These are phyloP conservation scores for Drosophila neotestacea DNA, from an alignment of 2,888 invertebrate genomes.

Conservation along the genomic window DNA sequence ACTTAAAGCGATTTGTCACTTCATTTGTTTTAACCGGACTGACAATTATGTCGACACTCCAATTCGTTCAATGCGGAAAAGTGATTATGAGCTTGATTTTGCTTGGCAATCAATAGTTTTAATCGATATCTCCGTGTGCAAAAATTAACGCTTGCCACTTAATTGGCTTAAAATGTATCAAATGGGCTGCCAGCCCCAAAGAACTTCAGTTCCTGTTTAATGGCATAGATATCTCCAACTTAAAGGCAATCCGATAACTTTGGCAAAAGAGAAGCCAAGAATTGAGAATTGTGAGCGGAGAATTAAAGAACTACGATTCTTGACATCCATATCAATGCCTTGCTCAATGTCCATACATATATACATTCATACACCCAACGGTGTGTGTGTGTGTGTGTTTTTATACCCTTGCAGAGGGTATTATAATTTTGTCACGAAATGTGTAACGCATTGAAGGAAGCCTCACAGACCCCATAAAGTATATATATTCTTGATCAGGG, in stretches of 20 bases:
- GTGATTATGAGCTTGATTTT: slow-evolving; percentile 67
- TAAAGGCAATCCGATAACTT: slow-evolving; percentile 30
- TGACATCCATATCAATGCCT: slow-evolving; percentile 59
- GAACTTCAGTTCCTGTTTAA: slow-evolving; percentile 62
- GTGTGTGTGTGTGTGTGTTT: slow-evolving; percentile 58
- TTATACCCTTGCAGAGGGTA: too few species aligned
- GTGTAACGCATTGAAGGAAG: too few species aligned
- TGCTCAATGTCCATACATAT: slow-evolving; percentile 46
- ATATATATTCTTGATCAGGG: too few species aligned
- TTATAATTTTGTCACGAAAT: too few species aligned
- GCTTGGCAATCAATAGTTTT: slow-evolving; percentile 40
- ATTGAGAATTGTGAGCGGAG: slow-evolving; percentile 4
- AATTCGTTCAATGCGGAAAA: slow-evolving; percentile 69
- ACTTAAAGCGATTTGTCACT: slow-evolving; percentile 52
- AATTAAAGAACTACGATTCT: slow-evolving; percentile 17
- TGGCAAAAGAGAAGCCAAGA: slow-evolving; percentile 3
- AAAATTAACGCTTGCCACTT: slow-evolving; percentile 41
- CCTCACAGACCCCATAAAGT: too few species aligned
- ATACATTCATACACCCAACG: slow-evolving; percentile 12
- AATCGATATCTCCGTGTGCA: slow-evolving; percentile 57
- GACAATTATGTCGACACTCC: slow-evolving; percentile 44
- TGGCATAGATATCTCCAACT: slow-evolving; percentile 35
- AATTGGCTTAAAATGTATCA: slow-evolving; percentile 50
- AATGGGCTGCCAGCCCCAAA: slow-evolving; percentile 8
- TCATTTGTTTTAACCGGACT: slow-evolving; percentile 62